Base-by-base conservation (phyloP, 2,888 invertebrate genomes). In the Ochlodes sylvanus region DNA sequence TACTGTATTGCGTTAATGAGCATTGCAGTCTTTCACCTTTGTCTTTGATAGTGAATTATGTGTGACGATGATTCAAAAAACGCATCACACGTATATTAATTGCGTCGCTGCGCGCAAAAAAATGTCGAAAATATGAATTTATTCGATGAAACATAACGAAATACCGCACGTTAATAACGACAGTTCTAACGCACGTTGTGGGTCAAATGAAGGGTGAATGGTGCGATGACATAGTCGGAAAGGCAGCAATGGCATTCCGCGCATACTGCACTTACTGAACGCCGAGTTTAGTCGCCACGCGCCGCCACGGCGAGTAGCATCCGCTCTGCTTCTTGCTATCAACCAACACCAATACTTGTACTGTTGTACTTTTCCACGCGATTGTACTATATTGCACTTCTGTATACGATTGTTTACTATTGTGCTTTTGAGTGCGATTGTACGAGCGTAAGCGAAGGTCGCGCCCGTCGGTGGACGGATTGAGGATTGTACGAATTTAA, bases 261-360 rank as follows among this genome's bases (percentile, higher is more conserved):
- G 68, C 60, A 64, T 47, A 72, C 60, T 60, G 72, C 70, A 97
- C 98, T 97, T 97, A 98, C 97, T 97, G 97, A 94, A 98, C 97
- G 96, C 98, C 97, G 89, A 98, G 96, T 94, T 97, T 98, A 94
- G 97, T 97, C 92, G 98, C 98, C 92, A 98, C 98, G 94, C 97
- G 96, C 87, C 97, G 96, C 98, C 98, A 98, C 94, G 97, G 98
- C 89, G 97, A 97, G 95, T 97, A 97, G 95, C 96, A 96, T 89
- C 95, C 95, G 84, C 94, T 88, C 94, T 95, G 93, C 93, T 94
- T 95, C 95, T 95, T 95, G 96, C 95, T 95, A 77, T 79, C 79
- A 67, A 60, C 54, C 60, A 66, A 66, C 60, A 60, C 66, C 58
- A 44, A 66, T 58, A 81, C 78, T 74, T 86, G 86, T 82, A 88